Conservation (phyloP, 2,113 vertebrate species). For the Scomber scombrus region DNA sequence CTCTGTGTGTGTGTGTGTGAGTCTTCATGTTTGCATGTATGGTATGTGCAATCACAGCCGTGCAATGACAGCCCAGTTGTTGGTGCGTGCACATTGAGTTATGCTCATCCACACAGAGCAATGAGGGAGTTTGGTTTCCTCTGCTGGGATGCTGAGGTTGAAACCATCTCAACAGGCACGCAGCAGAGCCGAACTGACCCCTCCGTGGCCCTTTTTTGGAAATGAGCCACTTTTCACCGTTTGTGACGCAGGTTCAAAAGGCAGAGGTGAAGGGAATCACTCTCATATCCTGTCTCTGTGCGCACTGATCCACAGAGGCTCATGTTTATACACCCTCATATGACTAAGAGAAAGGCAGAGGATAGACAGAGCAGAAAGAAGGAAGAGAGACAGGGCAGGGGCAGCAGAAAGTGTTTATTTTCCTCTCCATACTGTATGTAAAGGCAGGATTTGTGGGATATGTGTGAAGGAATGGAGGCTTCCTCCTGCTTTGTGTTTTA, state of each 20-base stretch:
- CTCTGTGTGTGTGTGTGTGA: neutral
- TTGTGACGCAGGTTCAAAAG: conserved; percentile 59
- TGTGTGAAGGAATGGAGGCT: conserved; percentile 44
- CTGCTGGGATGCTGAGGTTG: conserved; percentile 23
- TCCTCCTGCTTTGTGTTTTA: conserved; percentile 51
- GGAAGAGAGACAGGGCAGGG: neutral
- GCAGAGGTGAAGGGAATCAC: conserved; percentile 61
- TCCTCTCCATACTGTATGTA: conserved; percentile 35
- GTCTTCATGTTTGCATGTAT: conserved; percentile 11
- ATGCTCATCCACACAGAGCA: conserved; percentile 5
- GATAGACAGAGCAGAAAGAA: conserved; percentile 20
- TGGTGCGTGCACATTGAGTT: neutral
- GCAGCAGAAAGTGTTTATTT: conserved; percentile 64
- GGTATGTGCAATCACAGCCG: neutral
- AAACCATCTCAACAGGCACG: conserved; percentile 24
- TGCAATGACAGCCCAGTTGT: conserved; percentile 5
- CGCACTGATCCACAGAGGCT: conserved; percentile 53
- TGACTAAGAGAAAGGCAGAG: conserved; percentile 40
- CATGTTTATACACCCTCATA: conserved; percentile 69
- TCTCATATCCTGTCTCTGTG: conserved; percentile 73
- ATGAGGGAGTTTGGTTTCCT: conserved; percentile 28
- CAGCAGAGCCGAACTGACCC: conserved; percentile 42
- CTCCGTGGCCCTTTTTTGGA: conserved; percentile 27
- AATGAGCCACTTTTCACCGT: conserved; percentile 45
- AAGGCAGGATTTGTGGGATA: conserved; percentile 66